phyloP scores from a whole-genome alignment of 1,140 invertebrate species.

The Zaprionus capensis region DNA sequence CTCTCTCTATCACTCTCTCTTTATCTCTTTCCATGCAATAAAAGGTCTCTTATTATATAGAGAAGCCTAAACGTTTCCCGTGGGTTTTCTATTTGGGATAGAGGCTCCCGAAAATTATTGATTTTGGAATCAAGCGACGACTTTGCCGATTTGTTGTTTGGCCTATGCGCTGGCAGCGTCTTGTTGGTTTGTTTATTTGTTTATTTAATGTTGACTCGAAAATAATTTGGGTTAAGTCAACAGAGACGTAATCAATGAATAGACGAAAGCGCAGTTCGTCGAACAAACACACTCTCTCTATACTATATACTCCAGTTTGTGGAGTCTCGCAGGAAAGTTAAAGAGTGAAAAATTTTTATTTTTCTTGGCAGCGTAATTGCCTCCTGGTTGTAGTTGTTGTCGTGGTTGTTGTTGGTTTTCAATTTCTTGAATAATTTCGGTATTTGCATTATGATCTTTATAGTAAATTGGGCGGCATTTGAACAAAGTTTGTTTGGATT shows the following conservation, averaged over 20 bases:
- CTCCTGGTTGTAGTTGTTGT: slow-evolving; percentile 32
- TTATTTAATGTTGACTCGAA: slow-evolving; percentile 54
- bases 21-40: background rate
- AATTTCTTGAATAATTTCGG: slow-evolving; percentile 32
- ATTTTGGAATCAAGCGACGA: slow-evolving; percentile 21
- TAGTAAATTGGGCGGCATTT: slow-evolving; percentile 18
- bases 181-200: slow-evolving; percentile 38
- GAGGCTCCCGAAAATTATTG: slow-evolving; percentile 35
- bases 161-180: slow-evolving; percentile 10
- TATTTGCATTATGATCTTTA: slow-evolving; percentile 27
- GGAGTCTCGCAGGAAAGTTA: background rate
- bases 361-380: slow-evolving; percentile 34
- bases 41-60: slow-evolving; percentile 21
- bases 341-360: slow-evolving; percentile 17
- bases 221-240: slow-evolving; percentile 58
- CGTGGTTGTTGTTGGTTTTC: background rate
- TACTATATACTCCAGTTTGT: background rate
- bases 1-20: background rate
- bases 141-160: slow-evolving; percentile 41
- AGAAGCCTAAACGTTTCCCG: background rate
- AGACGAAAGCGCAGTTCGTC: slow-evolving; percentile 32
- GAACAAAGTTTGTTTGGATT: slow-evolving; percentile 28
- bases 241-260: slow-evolving; percentile 52
- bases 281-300: background rate
- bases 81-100: background rate